phyloP scores from a whole-genome alignment of 2,888 invertebrate genomes.

The Quadroppia sp. region DNA sequence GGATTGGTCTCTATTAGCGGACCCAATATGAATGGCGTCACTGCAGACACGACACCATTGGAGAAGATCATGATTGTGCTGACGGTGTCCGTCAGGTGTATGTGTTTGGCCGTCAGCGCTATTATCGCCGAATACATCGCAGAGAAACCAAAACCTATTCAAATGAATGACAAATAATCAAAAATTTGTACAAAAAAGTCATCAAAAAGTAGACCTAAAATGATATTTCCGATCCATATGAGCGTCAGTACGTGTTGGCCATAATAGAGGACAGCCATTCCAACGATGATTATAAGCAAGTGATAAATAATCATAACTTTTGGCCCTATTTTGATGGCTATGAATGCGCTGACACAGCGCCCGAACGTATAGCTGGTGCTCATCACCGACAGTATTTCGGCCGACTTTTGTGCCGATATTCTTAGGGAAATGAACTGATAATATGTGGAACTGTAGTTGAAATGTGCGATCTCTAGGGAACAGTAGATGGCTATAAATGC shows the following conservation, averaged over 20 bases:
- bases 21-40: slow-evolving; percentile 24
- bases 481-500: slow-evolving; percentile 18
- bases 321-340: slow-evolving; percentile 24
- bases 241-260: not conserved
- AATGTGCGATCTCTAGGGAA: slow-evolving; percentile 23
- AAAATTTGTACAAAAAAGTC: no score
- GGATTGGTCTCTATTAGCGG: slow-evolving; percentile 3
- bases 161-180: not conserved
- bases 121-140: slow-evolving; percentile 28
- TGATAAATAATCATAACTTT: slow-evolving; percentile 39
- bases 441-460: slow-evolving; percentile 35
- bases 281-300: not conserved
- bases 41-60: not conserved
- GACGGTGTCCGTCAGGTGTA: not conserved
- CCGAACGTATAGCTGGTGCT: slow-evolving; percentile 16
- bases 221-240: slow-evolving; percentile 19
- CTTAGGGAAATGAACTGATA: slow-evolving; percentile 22
- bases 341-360: slow-evolving; percentile 23
- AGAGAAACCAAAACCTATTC: slow-evolving; percentile 22
- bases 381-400: slow-evolving; percentile 24
- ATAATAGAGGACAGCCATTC: not conserved
- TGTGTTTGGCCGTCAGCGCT: not conserved
- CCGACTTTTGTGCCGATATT: not conserved
- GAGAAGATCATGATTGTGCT: not conserved
- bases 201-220: no score